These are phyloP conservation scores for Hydractinia echinata DNA, from an alignment of 30 jellyfish, hydroid and myxozoan species.

Conservation along the genomic window DNA sequence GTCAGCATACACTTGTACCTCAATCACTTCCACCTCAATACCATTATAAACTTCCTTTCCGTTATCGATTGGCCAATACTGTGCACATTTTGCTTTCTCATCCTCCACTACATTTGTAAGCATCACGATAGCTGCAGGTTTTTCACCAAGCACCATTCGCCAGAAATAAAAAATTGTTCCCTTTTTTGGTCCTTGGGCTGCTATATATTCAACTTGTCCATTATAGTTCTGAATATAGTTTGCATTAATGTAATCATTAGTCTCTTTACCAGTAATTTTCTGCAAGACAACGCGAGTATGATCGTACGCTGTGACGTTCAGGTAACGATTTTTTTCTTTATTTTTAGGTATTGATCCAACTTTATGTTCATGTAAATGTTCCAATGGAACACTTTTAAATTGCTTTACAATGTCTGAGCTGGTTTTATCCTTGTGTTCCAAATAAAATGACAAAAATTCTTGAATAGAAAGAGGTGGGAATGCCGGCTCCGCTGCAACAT, in stretches of 20 bases:
- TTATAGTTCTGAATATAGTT: slow-evolving; percentile 17
- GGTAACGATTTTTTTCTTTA: slow-evolving; percentile 15
- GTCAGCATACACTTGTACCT: slow-evolving; percentile 75
- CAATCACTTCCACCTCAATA: slow-evolving; percentile 47
- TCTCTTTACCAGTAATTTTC: not conserved
- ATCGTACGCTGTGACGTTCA: slow-evolving; percentile 22
- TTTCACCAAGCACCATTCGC: slow-evolving; percentile 29
- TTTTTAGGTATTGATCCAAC: slow-evolving; percentile 12
- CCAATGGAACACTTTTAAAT: slow-evolving; percentile 23
- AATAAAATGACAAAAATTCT: slow-evolving; percentile 16
- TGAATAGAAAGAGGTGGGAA: not conserved
- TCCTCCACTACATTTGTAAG: slow-evolving; percentile 14
- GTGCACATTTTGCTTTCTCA: slow-evolving; percentile 54
- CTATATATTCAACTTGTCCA: slow-evolving; percentile 1
- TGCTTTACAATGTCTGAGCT: not conserved
- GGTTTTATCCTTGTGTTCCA: slow-evolving; percentile 1
- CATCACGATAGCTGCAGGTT: slow-evolving; percentile 25
- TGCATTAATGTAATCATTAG: slow-evolving; percentile 23
- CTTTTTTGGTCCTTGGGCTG: slow-evolving; percentile 31
- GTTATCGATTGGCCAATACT: slow-evolving; percentile 75
- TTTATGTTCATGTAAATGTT: not conserved
- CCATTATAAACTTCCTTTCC: slow-evolving; percentile 68
- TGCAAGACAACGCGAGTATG: slow-evolving; percentile 21
- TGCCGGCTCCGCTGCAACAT: not conserved
- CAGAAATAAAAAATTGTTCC: slow-evolving; percentile 30